phyloP scores from a whole-genome alignment of 2,888 invertebrate species.

The Spisula solida region DNA sequence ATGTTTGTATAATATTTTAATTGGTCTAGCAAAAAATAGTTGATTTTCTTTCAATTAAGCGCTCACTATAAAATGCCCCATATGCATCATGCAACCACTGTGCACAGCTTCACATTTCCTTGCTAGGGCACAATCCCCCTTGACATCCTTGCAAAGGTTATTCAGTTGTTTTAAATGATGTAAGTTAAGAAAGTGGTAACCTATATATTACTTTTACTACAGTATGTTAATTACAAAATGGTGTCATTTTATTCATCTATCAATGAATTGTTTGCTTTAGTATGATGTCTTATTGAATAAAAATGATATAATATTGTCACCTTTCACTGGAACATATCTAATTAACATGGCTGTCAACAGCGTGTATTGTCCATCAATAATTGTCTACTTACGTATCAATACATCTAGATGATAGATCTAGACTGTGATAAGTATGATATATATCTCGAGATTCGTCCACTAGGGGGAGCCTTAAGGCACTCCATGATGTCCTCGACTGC shows the following conservation, averaged over 20 bases:
- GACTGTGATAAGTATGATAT: slow-evolving; percentile 7
- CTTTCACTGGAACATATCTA: neutral
- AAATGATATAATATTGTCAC: slow-evolving; percentile 15
- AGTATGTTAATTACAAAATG: neutral
- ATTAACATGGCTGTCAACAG: slow-evolving; percentile 4
- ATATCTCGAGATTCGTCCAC: slow-evolving; percentile 18
- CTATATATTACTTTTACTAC: too few species aligned
- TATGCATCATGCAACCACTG: too few species aligned
- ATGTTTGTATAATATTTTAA: too few species aligned
- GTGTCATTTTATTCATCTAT: neutral
- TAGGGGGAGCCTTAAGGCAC: slow-evolving; percentile 16
- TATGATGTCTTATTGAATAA: neutral
- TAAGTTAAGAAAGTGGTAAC: too few species aligned
- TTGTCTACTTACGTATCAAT: slow-evolving; percentile 21
- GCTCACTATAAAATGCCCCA: too few species aligned
- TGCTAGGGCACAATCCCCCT: too few species aligned
- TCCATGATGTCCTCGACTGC: neutral
- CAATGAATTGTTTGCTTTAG: neutral
- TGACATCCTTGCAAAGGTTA: too few species aligned
- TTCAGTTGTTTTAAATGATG: too few species aligned
- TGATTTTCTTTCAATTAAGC: too few species aligned
- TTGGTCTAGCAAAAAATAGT: too few species aligned
- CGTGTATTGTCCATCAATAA: slow-evolving; percentile 11
- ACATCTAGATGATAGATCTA: slow-evolving; percentile 19
- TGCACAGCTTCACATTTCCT: too few species aligned